Evolutionary conservation across 2,113 vertebrate species (phyloP).

Genomic region (Pachycephala philippinensis): DNA sequence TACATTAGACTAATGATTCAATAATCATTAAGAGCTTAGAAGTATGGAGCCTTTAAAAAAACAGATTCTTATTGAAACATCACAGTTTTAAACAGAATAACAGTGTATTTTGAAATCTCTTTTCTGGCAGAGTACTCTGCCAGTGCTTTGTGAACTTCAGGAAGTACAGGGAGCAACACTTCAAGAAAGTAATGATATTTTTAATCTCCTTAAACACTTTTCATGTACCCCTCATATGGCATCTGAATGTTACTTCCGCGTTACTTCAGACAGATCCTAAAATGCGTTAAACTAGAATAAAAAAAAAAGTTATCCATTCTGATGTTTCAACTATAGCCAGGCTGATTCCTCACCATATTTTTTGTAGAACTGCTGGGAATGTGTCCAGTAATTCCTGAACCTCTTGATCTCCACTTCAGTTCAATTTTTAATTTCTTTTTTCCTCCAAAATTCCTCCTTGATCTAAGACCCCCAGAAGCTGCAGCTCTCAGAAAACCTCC

Average conservation of each 20-base stretch:
- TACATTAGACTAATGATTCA: constrained; percentile 46
- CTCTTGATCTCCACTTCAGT: not conserved
- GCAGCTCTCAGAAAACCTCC: not conserved
- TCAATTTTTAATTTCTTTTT: not conserved
- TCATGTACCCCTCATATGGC: not conserved
- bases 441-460: not conserved
- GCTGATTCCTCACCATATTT: not conserved
- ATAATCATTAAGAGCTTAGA: constrained; percentile 45
- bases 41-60: not conserved
- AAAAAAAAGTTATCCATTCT: not conserved
- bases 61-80: not conserved
- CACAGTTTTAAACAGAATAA: not conserved
- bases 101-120: not conserved
- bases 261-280: not conserved
- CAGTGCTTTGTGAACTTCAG: not conserved
- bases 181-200: not conserved
- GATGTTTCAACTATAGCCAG: not conserved
- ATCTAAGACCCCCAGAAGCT: not conserved
- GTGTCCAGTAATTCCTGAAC: not conserved
- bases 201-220: not conserved
- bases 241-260: not conserved
- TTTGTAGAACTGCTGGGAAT: not conserved
- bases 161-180: not conserved
- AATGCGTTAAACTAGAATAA: not conserved
- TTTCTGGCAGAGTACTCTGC: not conserved